These are phyloP conservation scores for Cottus gobio DNA, from an alignment of 2,113 vertebrate species.

Conservation along the genomic window DNA sequence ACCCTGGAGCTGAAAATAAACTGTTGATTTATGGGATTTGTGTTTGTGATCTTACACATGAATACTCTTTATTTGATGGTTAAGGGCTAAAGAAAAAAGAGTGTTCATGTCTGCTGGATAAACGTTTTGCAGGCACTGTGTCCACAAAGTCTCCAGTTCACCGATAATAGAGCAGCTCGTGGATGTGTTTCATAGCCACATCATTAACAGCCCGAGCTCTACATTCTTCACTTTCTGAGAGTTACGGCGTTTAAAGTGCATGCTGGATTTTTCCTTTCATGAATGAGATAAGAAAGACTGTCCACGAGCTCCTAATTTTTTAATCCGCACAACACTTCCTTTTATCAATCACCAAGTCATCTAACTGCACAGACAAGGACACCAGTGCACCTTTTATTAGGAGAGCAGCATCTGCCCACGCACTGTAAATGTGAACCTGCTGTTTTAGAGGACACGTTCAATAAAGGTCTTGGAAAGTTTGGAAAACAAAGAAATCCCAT, in stretches of 20 bases:
- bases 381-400: conserved; percentile 31
- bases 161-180: conserved; percentile 13
- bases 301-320: conserved; percentile 13
- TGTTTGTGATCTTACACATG: conserved; percentile 17
- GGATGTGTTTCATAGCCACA: conserved; percentile 31
- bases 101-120: not conserved
- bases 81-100: conserved; percentile 6
- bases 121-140: conserved; percentile 4
- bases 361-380: conserved; percentile 19
- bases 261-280: conserved; percentile 6
- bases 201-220: conserved; percentile 35
- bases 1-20: conserved; percentile 20
- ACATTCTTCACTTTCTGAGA: not conserved
- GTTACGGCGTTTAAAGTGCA: not conserved
- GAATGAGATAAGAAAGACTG: conserved; percentile 22
- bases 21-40: conserved; percentile 33
- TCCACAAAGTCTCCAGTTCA: conserved; percentile 24
- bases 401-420: conserved; percentile 14
- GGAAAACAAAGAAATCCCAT: not conserved
- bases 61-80: conserved; percentile 25
- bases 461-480: conserved; percentile 21
- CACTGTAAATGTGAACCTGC: conserved; percentile 19
- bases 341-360: conserved; percentile 40
- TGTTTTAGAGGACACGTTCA: conserved; percentile 42
- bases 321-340: conserved; percentile 22